phyloP scores from a whole-genome alignment of 2,113 vertebrate genomes.

The Apodemus sylvaticus region DNA sequence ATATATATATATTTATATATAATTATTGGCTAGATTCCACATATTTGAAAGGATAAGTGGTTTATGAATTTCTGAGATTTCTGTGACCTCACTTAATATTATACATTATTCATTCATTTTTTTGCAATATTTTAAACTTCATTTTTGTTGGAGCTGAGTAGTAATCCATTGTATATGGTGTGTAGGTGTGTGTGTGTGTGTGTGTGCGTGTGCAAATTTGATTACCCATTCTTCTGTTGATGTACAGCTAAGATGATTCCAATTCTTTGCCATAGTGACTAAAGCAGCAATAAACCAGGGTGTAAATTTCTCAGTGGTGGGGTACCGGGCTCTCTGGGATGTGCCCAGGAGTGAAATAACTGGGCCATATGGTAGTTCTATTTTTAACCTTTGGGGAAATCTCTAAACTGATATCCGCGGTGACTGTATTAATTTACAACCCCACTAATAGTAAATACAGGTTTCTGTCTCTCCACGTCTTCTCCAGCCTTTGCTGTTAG shows the following conservation, averaged over 20 bases:
- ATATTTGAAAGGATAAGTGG: neutral
- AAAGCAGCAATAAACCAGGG: neutral
- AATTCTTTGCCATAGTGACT: neutral
- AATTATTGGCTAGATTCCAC: neutral
- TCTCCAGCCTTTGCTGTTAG: neutral
- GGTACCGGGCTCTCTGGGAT: neutral
- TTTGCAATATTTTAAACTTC: neutral
- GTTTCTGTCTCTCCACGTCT: neutral
- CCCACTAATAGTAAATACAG: neutral
- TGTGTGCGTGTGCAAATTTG: neutral
- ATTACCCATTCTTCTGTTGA: neutral
- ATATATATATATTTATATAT: too few species aligned
- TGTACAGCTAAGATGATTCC: neutral
- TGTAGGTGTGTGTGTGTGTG: neutral
- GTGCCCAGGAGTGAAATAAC: neutral
- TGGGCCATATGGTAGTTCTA: neutral
- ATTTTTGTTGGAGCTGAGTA: neutral
- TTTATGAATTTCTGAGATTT: neutral
- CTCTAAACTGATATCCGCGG: neutral
- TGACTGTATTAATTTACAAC: neutral
- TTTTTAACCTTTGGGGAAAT: neutral
- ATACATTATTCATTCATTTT: neutral
- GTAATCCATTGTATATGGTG: neutral
- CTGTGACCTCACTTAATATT: neutral
- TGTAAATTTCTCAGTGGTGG: neutral